Evolutionary conservation across 2,113 vertebrate species (phyloP), one percentile per base, ranked within the genome.

Genomic region (Gnathonemus longibarbis): DNA sequence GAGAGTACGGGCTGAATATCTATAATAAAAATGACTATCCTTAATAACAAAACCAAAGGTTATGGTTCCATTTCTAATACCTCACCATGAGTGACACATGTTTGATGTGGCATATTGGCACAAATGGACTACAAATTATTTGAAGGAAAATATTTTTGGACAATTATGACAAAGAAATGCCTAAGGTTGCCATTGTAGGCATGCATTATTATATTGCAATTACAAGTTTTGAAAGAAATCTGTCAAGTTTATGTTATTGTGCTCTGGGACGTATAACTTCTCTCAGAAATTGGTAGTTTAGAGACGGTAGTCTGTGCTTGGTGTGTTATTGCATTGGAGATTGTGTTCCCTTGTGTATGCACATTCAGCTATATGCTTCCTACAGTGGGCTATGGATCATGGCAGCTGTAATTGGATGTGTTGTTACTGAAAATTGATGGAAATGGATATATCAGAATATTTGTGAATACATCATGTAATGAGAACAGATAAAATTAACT

Each of bases 381-480:
- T 42, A 39, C n/a, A 27, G 31, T 86, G 48, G 48, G 84, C 45
- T 50, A 86, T 48, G 49, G 50, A 56, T 53, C 49, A 24, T 89
- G 77, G 70, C 19, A 52, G 7, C 48, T 87, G 46, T 52, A 52
- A 31, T 27, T 52, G 49, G n/a, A 17, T 53, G 85, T 27, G 27
- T 21, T 87, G 85, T 52, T 17, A 50, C 3, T 84, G 90, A 35
- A 77, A 84, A 83, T 84, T 77, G 31, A 42, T 66, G 70, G 13
- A 70, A 13, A 88, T 90, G 70, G 89, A 84, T 90, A 89, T 91
- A 93, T 92, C 86, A 84, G 88, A 93, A 91, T 95, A 94, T 95
- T 96, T 95, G 95, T 94, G 93, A 94, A 93, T 92, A 93, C 92
- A 92, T 95, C 95, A 94, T 95, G 96, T 96, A 94, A 93, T 90